These are phyloP conservation scores for Heterotilapia buettikoferi DNA, from an alignment of 2,113 vertebrate genomes.

Conservation along the genomic window DNA sequence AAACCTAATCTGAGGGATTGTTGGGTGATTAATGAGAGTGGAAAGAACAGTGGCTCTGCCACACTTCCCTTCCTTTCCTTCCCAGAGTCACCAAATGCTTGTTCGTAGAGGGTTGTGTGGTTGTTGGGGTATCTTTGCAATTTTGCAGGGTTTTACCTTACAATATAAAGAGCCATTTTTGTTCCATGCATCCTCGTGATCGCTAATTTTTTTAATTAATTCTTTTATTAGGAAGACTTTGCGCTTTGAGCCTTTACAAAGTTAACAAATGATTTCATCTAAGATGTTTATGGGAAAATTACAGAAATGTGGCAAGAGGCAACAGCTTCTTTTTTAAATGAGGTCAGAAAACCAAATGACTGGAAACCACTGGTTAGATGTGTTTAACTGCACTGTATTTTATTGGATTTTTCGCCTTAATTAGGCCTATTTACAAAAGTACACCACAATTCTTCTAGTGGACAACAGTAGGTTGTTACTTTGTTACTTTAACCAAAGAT, in stretches of 20 bases:
- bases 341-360: not conserved
- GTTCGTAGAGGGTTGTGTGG: not conserved
- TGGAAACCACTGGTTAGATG: not conserved
- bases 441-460: not conserved
- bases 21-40: not conserved
- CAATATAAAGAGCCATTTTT: not conserved
- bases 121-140: not conserved
- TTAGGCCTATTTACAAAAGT: not conserved
- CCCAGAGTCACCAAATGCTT: not conserved
- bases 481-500: not conserved
- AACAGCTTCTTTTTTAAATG: not conserved
- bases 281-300: not conserved
- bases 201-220: fast-evolving
- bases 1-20: not conserved
- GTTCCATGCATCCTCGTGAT: not conserved
- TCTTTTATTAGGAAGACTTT: not conserved
- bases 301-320: not conserved
- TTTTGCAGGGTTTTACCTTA: not conserved
- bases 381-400: not conserved
- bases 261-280: not conserved
- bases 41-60: not conserved
- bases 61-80: not conserved
- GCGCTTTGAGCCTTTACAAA: not conserved
- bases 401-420: not conserved
- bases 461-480: not conserved